Conservation (phyloP, 2,797 vertebrate genomes). For the Tenualosa thibaudeaui region DNA sequence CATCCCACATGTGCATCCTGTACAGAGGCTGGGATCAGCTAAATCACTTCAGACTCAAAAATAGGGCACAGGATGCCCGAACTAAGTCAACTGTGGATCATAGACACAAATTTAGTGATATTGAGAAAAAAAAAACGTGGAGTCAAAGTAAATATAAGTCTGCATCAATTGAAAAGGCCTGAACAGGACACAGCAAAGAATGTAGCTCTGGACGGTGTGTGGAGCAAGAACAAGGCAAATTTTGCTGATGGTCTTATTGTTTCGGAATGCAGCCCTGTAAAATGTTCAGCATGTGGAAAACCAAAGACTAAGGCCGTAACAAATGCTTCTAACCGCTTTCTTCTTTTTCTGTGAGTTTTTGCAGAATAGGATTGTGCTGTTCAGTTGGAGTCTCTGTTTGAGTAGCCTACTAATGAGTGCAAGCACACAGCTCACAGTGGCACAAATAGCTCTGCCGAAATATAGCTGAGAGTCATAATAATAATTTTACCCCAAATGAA, state of each 20-base stretch:
- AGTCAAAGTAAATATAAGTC: conserved; percentile 2
- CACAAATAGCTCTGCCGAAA: background rate
- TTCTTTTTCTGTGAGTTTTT: background rate
- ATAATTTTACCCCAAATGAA: background rate
- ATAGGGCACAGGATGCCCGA: background rate
- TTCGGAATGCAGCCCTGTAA: background rate
- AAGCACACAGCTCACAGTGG: background rate
- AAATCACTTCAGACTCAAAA: background rate
- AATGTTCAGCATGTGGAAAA: conserved; percentile 18
- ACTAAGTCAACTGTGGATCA: background rate
- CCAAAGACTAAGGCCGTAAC: background rate
- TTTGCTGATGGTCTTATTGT: background rate
- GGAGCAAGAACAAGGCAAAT: background rate
- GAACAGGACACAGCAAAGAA: background rate
- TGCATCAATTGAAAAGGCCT: background rate
- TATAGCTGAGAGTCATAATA: background rate
- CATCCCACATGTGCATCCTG: background rate
- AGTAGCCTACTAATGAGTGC: background rate
- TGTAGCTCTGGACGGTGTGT: background rate
- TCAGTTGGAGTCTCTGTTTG: background rate
- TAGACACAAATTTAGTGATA: background rate
- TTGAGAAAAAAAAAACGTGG: background rate
- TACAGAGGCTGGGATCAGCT: background rate
- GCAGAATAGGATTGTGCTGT: background rate
- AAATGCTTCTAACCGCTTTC: background rate